phyloP scores from a whole-genome alignment of 2,797 vertebrate species.

The Chaenodraco wilsoni region DNA sequence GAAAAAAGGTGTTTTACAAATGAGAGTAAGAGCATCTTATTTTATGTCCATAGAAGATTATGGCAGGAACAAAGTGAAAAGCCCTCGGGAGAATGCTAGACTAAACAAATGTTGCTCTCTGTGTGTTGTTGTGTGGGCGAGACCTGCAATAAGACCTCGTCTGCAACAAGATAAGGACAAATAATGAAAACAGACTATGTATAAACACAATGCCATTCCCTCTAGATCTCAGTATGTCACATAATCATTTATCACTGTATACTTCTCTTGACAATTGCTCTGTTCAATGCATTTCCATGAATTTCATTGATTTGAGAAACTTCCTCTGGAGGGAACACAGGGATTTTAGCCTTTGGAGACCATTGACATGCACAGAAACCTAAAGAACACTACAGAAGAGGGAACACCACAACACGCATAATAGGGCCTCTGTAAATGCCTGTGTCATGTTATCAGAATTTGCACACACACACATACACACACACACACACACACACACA shows the following conservation, averaged over 20 bases:
- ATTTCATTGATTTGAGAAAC: too few relatives aligned
- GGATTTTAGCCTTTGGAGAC: too few relatives aligned
- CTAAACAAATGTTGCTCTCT: slow-evolving; percentile 1
- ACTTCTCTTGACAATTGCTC: neutral
- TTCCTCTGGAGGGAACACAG: too few relatives aligned
- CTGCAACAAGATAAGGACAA: neutral
- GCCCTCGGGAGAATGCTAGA: neutral
- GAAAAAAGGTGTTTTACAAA: slow-evolving; percentile 15
- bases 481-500: too few relatives aligned
- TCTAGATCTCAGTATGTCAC: neutral
- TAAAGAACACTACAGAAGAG: too few relatives aligned
- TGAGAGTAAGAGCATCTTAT: neutral
- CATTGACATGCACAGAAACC: too few relatives aligned
- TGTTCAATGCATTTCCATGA: neutral
- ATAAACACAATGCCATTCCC: neutral
- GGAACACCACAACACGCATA: too few relatives aligned
- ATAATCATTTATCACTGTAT: neutral
- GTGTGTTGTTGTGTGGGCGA: neutral
- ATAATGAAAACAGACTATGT: neutral
- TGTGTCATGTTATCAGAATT: too few relatives aligned
- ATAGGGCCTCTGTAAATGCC: too few relatives aligned
- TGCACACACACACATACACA: too few relatives aligned
- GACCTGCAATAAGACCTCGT: neutral
- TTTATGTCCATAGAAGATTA: neutral
- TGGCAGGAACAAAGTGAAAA: neutral